phyloP scores from a whole-genome alignment of 2,113 vertebrate genomes.

The Triplophysa dalaica region DNA sequence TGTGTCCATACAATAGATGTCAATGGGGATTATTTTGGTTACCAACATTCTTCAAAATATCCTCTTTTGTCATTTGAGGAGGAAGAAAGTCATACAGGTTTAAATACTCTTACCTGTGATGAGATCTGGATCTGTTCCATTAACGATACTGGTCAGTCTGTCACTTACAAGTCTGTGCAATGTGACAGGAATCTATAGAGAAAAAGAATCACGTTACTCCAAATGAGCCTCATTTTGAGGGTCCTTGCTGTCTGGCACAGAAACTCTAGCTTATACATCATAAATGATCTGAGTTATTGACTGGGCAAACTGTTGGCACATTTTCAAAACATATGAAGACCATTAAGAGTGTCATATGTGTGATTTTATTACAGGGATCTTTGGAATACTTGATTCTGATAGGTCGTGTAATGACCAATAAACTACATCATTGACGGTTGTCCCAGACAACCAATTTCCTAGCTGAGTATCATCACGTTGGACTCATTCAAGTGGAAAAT shows the following conservation, averaged over 20 bases:
- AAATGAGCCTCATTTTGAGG: background rate
- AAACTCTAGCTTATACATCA: background rate
- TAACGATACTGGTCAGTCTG: constrained; percentile 83
- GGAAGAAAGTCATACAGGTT: too few relatives aligned
- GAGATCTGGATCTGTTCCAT: constrained; percentile 81
- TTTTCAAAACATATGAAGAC: background rate
- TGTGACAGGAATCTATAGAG: constrained; percentile 81
- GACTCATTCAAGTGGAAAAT: background rate
- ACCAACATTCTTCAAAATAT: too few relatives aligned
- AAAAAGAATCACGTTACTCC: constrained; percentile 12
- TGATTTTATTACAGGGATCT: background rate
- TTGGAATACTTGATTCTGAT: background rate
- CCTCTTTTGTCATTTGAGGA: too few relatives aligned
- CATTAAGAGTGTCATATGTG: background rate
- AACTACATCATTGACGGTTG: background rate
- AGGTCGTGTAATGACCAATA: background rate
- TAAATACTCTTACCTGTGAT: constrained; percentile 75
- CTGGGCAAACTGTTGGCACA: background rate
- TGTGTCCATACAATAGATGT: too few relatives aligned
- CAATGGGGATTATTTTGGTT: too few relatives aligned
- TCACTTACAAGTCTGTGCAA: constrained; percentile 94
- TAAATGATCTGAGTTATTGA: background rate
- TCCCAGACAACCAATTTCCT: background rate
- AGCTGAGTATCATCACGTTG: background rate
- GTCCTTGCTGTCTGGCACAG: background rate